Evolutionary conservation across 2,113 vertebrate genomes (phyloP), one percentile per base, ranked within the genome.

Genomic region (Scopus umbretta): DNA sequence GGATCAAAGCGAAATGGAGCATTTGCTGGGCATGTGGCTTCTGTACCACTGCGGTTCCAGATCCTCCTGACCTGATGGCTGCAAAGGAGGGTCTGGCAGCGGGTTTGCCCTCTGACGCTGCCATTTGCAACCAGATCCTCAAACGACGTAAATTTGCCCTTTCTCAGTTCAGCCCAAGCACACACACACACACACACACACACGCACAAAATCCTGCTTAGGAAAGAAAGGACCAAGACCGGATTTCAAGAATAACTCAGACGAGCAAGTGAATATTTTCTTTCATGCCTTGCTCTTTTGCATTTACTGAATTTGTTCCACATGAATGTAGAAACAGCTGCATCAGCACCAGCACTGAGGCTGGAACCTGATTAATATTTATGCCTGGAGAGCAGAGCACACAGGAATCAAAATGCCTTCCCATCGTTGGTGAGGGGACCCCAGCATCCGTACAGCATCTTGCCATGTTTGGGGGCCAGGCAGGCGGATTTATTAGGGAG

Each of bases 281-380:
- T 91, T 96, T 95, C 90, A 92, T 82, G 86, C 92, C 71, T 78
- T 73, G 45, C 74, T 97, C 74, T 90, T 92, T 89, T 91, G 84
- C 71, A 92, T 95, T 93, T 86, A 82, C 87, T 79, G 78, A 90
- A 94, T 96, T 96, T 80, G 86, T 97, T 97, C 94, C 94, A 95
- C 95, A 83, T 92, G 90, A 92, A 90, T 82, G 91, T 94, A 81
- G 92, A 97, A 97, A 94, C 86, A 96, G 88, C 90, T 97, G 88
- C 95, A 88, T 96, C 95, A 95, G 87, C 40, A 92, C 53, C 63
- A 78, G 88, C 63, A 38, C 79, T 53, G 89, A 73, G 79, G 89
- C 89, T 90, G 73, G 78, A 93, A 75, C 88, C 82, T 94, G 85
- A 96, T 96, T 93, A 97, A 94, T 95, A 96, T 96, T 96, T 92